These are phyloP conservation scores for Holothuria scabra DNA, from an alignment of 53 echinoderm and acorn worm genomes.

Conservation along the genomic window DNA sequence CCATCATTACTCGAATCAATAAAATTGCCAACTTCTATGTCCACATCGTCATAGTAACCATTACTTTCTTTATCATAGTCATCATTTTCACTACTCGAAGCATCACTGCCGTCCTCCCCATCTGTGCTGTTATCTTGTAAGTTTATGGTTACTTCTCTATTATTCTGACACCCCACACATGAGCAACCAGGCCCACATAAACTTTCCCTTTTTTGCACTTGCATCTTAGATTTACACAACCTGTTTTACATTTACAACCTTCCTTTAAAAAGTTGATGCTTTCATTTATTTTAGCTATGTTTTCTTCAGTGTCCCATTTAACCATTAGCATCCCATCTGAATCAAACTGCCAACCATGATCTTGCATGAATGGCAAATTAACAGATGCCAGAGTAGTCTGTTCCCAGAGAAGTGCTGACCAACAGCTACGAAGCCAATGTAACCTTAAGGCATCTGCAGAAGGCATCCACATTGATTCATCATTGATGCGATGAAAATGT, in stretches of 20 bases:
- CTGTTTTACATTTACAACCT: conserved; percentile 2
- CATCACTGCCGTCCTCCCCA: not conserved
- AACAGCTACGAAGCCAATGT: conserved; percentile 29
- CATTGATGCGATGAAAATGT: conserved; percentile 23
- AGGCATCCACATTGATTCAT: conserved; percentile 35
- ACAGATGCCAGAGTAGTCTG: not conserved
- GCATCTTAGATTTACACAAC: not conserved
- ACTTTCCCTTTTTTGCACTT: conserved; percentile 8
- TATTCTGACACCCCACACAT: not conserved
- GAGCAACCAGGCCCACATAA: conserved; percentile 2
- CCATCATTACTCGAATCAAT: not conserved
- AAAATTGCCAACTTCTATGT: not conserved
- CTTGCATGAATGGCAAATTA: not conserved
- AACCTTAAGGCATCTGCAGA: conserved; percentile 32
- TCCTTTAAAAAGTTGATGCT: conserved; percentile 13
- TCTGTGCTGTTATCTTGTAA: not conserved
- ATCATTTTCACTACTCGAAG: conserved; percentile 2
- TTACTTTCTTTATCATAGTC: not conserved
- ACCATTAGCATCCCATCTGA: not conserved
- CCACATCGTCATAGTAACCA: not conserved
- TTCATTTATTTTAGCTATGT: not conserved
- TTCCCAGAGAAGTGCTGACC: not conserved
- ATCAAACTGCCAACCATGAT: not conserved
- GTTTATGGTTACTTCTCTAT: not conserved
- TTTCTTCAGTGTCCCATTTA: not conserved